phyloP scores from a whole-genome alignment of 2,113 vertebrate species.

The Chrysochloris asiatica region DNA sequence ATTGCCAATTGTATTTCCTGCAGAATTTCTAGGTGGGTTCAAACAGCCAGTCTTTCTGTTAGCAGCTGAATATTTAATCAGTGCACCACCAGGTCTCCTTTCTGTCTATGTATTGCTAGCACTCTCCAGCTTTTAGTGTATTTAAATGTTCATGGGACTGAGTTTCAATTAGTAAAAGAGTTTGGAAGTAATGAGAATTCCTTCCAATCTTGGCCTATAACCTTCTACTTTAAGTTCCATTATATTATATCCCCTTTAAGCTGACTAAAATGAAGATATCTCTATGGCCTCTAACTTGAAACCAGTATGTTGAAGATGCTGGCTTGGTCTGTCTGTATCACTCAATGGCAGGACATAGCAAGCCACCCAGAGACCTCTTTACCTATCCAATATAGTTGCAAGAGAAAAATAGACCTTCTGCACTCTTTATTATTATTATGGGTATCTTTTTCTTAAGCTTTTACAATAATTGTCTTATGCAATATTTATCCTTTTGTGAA shows the following conservation, averaged over 20 bases:
- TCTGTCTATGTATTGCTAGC: neutral
- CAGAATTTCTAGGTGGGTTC: neutral
- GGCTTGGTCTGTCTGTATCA: neutral
- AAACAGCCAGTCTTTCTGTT: neutral
- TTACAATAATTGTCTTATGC: no score
- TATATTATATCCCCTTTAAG: neutral
- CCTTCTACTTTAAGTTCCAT: neutral
- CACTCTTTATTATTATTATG: no score
- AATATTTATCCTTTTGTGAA: no score
- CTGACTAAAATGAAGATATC: neutral
- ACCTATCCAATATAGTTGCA: neutral
- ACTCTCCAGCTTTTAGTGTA: neutral
- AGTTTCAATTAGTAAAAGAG: neutral
- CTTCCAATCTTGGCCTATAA: neutral
- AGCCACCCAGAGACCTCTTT: neutral
- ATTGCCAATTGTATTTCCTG: neutral
- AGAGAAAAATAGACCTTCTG: neutral
- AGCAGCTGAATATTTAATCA: neutral
- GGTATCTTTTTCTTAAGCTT: no score
- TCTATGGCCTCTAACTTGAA: neutral
- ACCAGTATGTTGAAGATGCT: neutral
- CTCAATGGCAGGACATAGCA: neutral
- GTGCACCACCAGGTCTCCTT: neutral
- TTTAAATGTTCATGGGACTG: neutral
- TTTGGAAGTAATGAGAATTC: neutral